Evolutionary conservation across 2,113 vertebrate species (phyloP).

Genomic region (Haplochromis vanheusdeni): DNA sequence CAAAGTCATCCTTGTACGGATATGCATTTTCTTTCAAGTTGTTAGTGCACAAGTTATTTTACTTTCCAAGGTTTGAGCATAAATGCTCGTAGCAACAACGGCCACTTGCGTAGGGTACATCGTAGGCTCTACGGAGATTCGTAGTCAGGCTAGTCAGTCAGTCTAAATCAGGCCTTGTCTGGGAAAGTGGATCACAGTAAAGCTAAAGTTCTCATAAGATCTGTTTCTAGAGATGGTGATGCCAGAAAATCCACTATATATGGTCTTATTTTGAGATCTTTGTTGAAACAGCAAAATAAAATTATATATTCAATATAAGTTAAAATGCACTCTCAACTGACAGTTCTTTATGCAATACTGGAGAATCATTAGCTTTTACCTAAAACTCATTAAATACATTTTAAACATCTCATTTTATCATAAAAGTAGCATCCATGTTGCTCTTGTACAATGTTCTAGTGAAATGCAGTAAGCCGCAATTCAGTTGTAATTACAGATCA

Average conservation of each 20-base stretch:
- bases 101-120: not conserved
- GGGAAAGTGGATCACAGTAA: not conserved
- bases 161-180: not conserved
- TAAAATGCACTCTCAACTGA: not conserved
- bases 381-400: not conserved
- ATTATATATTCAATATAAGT: not conserved
- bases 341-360: not conserved
- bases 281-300: not conserved
- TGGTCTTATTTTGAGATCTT: not conserved
- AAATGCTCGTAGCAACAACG: not conserved
- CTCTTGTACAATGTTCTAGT: not conserved
- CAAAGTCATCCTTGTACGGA: slow-evolving; percentile 2
- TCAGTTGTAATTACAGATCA: not conserved
- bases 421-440: not conserved
- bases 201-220: not conserved
- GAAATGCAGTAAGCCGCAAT: not conserved
- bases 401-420: not conserved
- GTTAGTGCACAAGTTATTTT: not conserved
- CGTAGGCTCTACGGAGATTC: not conserved
- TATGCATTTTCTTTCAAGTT: not conserved
- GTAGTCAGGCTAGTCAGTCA: not conserved
- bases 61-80: not conserved
- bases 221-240: not conserved
- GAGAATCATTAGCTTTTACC: not conserved
- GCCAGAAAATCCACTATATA: not conserved